These are phyloP conservation scores for cattle (Bos taurus) DNA, from an alignment of 2,113 vertebrate species.

Conservation along the genomic window ARS-UCD2.0 NC_037331.1:116534501-116535000, in stretches of 20 bases:
- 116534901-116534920: fast-evolving
- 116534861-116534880: too few relatives aligned
- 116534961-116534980: fast-evolving
- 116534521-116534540: neutral
- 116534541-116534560: fast-evolving
- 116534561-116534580: neutral
- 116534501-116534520: too few relatives aligned
- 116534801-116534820: neutral
- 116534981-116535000: neutral
- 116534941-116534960: neutral
- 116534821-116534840: neutral
- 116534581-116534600: neutral
- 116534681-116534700: neutral
- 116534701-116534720: fast-evolving
- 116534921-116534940: neutral
- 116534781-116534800: fast-evolving
- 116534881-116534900: fast-evolving
- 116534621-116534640: neutral
- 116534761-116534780: neutral
- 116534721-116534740: neutral
- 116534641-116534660: too few relatives aligned
- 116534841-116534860: too few relatives aligned
- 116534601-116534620: too few relatives aligned
- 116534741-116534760: neutral
- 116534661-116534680: neutral